Base-by-base conservation (phyloP, 2,113 vertebrate genomes). In the Microtus oregoni region DNA sequence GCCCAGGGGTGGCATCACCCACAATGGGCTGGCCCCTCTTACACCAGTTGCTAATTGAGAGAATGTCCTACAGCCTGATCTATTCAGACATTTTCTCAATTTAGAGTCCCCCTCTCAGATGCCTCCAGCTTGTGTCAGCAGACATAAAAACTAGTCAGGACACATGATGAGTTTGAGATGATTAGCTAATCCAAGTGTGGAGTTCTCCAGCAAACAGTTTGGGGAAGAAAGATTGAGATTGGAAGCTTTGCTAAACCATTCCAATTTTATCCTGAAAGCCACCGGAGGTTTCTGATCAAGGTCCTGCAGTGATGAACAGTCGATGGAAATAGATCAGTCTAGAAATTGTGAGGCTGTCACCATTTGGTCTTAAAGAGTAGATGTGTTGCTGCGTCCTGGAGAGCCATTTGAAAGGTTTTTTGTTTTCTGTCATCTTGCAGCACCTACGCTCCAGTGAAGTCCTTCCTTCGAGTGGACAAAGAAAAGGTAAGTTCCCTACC, bases 391-490 rank as follows among this genome's bases (percentile, higher is more conserved):
- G 58, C 20, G 22, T 50, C 14, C 61, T 41, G 35, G 12, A 0
- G 0, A 28, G 9, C 61, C 91, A 92, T 44, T 50, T 96, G 55
- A 81, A 89, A 22, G 70, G 2, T 22, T 30, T 65, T 41, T 94
- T 38, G 17, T 38, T 67, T 70, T 70, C 76, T 95, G n/a, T 94
- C 67, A 96, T 82, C 88, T 96, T 97, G 12, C 97, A 99, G 99
- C 96, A 99, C 99, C 0, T 99, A 99, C 0, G 99, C 99, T 0
- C 99, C 99, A 24, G 99, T 99, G 98, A 99, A 99, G 98, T 99
- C 99, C 97, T 99, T 99, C 97, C 99, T 99, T 92, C 99, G 99
- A 3, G 99, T 99, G 97, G 99, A 99, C 98, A 99, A 99, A 98
- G 99, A 99, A 97, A 99, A 99, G 99, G 99, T 99, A 97, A 91